Base-by-base conservation (phyloP, 1,140 invertebrate genomes). In the Drosophila triauraria region DNA sequence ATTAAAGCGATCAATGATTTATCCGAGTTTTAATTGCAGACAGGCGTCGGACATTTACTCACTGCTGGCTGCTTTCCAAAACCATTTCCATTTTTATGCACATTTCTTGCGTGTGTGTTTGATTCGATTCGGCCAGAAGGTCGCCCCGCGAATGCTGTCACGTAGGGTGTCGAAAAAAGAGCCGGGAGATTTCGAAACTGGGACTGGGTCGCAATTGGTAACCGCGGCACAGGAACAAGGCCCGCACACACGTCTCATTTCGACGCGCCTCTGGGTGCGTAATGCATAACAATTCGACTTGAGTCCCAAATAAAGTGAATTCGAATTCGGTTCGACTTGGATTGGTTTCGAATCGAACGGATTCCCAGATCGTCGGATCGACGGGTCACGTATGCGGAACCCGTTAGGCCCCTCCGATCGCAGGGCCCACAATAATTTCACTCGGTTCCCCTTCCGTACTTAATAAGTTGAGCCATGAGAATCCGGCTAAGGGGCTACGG, bases 181-280 rank as follows among this genome's bases (percentile, higher is more conserved):
- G 32, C 47, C 20, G 46, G 25, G 59, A 71, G 68, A 87, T 87
- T 87, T 87, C 72, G 74, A 87, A 87, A 87, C 46, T 84, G 83
- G 84, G 84, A 87, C 84, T 87, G 80, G 83, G 83, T 64, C 84
- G 61, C 72, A 75, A 87, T 87, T 87, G 77, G 84, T 88, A 87
- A 84, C 27, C 80, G 75, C 63, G 64, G 54, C 84, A 78, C 72
- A 84, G 80, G 80, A 87, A 80, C 67, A 76, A 77, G 67, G 77
- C 13, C 70, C 72, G 53, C 77, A 30, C 69, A 80, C 69, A 88
- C 84, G 84, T 83, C 64, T 53, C 71, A 50, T 58, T 43, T 59
- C 53, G 51, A 25, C 48, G 77, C 72, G 38, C 44, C 48, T 64
- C 51, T 53, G 51, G 84, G 84, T 84, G 81, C 85, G 84, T 75